Conservation (phyloP, 2,888 invertebrate species). For the Leptinotarsa haldemani region DNA sequence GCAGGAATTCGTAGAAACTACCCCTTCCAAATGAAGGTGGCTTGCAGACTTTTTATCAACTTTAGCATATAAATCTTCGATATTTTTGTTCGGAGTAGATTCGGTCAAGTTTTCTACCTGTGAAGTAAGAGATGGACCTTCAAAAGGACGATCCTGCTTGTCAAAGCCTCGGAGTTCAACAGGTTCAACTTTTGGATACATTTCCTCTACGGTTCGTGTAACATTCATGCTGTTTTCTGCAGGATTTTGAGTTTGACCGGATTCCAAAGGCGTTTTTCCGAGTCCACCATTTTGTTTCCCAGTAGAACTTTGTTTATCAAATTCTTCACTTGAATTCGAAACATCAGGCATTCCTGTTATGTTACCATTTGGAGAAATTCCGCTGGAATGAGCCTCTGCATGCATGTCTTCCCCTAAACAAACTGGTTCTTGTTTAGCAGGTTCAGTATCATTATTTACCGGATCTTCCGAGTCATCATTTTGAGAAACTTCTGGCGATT, state of each 20-base stretch:
- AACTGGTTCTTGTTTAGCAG: too few relatives aligned
- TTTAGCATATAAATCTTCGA: constrained; percentile 49
- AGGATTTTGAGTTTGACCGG: not conserved
- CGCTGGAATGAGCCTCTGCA: not conserved
- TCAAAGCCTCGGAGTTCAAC: not conserved
- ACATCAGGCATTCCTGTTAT: not conserved
- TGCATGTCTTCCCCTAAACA: not conserved
- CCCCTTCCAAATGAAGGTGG: not conserved
- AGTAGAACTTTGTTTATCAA: not conserved
- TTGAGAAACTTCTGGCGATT: not conserved
- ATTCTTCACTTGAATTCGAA: not conserved
- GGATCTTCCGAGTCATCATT: not conserved
- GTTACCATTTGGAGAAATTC: not conserved
- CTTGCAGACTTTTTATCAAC: constrained; percentile 42
- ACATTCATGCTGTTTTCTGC: not conserved
- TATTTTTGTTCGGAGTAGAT: not conserved
- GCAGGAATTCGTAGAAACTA: not conserved
- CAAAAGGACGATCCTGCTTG: not conserved
- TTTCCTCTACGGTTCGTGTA: not conserved
- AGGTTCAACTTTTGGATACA: not conserved
- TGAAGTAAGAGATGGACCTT: not conserved
- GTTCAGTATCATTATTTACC: not conserved
- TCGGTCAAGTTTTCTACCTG: not conserved
- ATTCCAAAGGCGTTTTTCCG: not conserved
- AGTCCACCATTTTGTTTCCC: not conserved